Evolutionary conservation across 2,113 vertebrate species (phyloP).

Genomic region (Delphinus delphis): DNA sequence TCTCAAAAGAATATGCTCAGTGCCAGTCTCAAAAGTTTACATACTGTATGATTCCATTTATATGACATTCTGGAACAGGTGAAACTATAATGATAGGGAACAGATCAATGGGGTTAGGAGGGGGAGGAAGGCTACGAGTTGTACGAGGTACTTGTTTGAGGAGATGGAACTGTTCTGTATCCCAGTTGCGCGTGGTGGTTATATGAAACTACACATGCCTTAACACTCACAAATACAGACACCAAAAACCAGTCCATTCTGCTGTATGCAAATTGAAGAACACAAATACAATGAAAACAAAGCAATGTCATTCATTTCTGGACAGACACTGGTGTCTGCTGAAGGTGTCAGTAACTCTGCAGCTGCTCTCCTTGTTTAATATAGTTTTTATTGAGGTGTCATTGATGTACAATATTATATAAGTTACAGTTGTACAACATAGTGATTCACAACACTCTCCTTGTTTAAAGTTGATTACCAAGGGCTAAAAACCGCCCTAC

Average conservation of each 20-base stretch:
- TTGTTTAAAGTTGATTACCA: background rate
- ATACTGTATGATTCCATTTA: background rate
- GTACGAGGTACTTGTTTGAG: background rate
- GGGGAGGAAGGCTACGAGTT: background rate
- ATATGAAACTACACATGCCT: background rate
- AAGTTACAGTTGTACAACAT: background rate
- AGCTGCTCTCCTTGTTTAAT: background rate
- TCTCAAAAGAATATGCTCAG: background rate
- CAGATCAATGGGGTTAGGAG: background rate
- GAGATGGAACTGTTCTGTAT: background rate
- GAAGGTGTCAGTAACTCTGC: background rate
- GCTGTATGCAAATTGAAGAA: background rate
- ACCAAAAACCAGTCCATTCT: background rate
- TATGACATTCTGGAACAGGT: background rate
- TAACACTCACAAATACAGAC: background rate
- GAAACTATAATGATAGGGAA: background rate
- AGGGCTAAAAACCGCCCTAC: background rate
- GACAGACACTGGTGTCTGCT: background rate
- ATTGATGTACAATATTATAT: background rate
- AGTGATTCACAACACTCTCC: background rate
- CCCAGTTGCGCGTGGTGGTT: background rate
- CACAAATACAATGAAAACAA: background rate
- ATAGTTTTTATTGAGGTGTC: background rate
- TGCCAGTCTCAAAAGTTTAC: background rate
- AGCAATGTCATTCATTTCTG: background rate